Base-by-base conservation (phyloP, 1,140 invertebrate species). In the Apis cerana region DNA sequence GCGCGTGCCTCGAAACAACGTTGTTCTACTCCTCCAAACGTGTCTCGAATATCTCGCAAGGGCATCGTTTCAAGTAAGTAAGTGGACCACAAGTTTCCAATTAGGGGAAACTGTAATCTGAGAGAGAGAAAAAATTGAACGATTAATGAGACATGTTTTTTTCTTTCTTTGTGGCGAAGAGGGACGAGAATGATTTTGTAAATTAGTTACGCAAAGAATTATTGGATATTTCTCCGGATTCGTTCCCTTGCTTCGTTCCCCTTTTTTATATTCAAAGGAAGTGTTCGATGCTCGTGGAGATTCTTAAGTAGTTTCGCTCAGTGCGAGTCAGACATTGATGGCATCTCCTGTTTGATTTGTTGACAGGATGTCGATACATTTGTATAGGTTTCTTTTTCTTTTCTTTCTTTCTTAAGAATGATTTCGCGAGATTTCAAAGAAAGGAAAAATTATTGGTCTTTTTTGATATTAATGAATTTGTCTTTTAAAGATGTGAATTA, bases 1-100 rank as follows among this genome's bases (percentile, higher is more conserved):
- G 50, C 75, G 75, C 68, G 58, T 54, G 69, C 52, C 54, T 59
- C 8, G 10, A 59, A 81, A 59, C 64, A 64, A 58, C 17, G 3
- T 17, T 33, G 33, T 65, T 27, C 62, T 2, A 48, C 11, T 1
- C 50, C n/a, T 8, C 33, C 33, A 33, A 33, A 33, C n/a, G 58
- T 23, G 17, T 7, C 50, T 65, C 21, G 27, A 56, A 65, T 43
- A 27, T 61, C 27, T 54, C 50, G 13, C 8, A 19, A 43, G 11
- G n/a, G 4, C 5, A 27, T 69, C 54, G 11, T 13, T 77, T 0
- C 52, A 7, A 23, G 12, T 13, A 15, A 54, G 10, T 0, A 43
- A 43, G 0, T 23, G 21, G 21, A 15, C 1, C 12, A 12, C 48
- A 23, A 23, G 11, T 64, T 27, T 50, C 15, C 23, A 27, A 13